Percentiles rank a stretch among this genome's conserved stretches.
Evolutionary conservation across 2,888 invertebrate genomes (phyloP).

Genomic region (Autographa pulchrina): DNA sequence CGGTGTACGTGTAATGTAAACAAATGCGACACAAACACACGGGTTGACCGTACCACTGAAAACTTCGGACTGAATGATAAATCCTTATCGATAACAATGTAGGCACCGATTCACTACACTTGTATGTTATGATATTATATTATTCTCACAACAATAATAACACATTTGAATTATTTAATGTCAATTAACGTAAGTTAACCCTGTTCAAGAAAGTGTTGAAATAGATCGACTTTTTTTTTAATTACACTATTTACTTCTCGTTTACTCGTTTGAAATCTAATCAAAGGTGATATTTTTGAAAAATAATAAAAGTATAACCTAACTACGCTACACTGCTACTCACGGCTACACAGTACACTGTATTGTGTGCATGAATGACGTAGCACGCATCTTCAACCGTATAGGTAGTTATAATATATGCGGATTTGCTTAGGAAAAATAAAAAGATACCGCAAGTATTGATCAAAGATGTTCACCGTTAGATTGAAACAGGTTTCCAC

Average conservation of each 20-base stretch:
- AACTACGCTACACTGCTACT: not conserved
- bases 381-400: slow-evolving; percentile 27
- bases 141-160: slow-evolving; percentile 16
- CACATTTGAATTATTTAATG: slow-evolving; percentile 1
- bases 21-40: slow-evolving; percentile 49
- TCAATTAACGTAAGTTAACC: slow-evolving; percentile 9
- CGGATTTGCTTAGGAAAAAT: slow-evolving; percentile 26
- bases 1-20: slow-evolving; percentile 42
- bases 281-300: not conserved
- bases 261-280: no score
- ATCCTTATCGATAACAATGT: slow-evolving; percentile 47
- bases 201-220: no score
- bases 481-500: not conserved
- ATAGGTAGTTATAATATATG: not conserved
- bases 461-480: not conserved
- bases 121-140: slow-evolving; percentile 17
- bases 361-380: slow-evolving; percentile 29
- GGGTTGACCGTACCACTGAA: slow-evolving; percentile 41
- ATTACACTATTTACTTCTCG: no score
- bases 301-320: not conserved
- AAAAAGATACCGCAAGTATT: slow-evolving; percentile 2
- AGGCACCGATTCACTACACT: slow-evolving; percentile 38
- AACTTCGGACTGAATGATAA: slow-evolving; percentile 49
- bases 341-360: no score
- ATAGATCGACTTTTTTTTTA: no score